Percentiles rank a stretch among this genome's conserved stretches.
These are phyloP conservation scores for Apostichopus parvimensis DNA, from an alignment of 35 echinoderm and acorn worm species.

Conservation along the genomic window DNA sequence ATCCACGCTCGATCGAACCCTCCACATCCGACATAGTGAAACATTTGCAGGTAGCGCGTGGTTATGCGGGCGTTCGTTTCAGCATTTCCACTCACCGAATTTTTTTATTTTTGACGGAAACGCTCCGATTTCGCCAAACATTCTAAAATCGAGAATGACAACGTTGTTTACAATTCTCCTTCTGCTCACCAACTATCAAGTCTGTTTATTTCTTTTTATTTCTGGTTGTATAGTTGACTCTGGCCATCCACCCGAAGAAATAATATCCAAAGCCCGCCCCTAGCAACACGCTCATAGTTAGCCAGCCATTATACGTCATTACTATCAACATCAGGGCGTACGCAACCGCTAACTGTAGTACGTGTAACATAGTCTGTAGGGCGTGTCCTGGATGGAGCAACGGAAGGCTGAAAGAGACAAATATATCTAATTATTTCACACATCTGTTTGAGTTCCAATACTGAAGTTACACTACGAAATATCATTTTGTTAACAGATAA, in stretches of 20 bases:
- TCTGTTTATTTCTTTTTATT: slow-evolving; percentile 18
- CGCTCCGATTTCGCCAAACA: no score
- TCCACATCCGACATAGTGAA: no score
- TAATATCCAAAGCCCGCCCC: slow-evolving; percentile 62
- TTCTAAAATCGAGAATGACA: no score
- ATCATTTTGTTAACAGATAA: no score
- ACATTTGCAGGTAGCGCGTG: no score
- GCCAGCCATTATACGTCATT: slow-evolving; percentile 69
- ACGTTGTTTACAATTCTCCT: neutral
- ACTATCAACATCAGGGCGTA: slow-evolving; percentile 66
- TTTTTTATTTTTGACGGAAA: no score
- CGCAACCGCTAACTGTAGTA: slow-evolving; percentile 41
- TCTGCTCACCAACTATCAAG: neutral
- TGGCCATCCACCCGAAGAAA: slow-evolving; percentile 55
- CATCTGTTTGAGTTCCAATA: no score
- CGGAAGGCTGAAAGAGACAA: slow-evolving; percentile 9
- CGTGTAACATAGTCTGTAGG: slow-evolving; percentile 43
- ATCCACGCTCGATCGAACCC: no score
- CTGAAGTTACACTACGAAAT: no score
- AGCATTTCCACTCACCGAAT: no score
- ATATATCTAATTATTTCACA: neutral
- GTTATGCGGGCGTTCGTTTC: no score
- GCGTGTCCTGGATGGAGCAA: slow-evolving; percentile 28
- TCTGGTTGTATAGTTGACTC: neutral
- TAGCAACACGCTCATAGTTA: slow-evolving; percentile 52